Evolutionary conservation across 2,888 invertebrate genomes (phyloP).

Genomic region (Agriotes lineatus): DNA sequence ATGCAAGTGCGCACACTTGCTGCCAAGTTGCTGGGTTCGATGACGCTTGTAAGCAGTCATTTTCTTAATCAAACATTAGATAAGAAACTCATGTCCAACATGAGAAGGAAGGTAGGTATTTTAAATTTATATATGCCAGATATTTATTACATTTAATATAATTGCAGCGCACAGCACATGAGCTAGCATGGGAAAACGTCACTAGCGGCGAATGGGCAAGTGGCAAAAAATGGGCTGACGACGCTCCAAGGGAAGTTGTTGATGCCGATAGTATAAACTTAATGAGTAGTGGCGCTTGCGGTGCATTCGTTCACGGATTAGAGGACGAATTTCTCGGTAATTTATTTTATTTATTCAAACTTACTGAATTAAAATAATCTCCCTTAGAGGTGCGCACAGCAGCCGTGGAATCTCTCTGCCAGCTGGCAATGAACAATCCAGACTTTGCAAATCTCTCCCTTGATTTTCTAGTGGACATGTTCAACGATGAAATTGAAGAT

Average conservation of each 20-base stretch:
- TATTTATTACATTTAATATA: too few relatives aligned
- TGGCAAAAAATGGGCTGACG: constrained; percentile 90
- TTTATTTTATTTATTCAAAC: too few relatives aligned
- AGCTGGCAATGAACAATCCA: constrained; percentile 84
- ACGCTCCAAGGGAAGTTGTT: constrained; percentile 80
- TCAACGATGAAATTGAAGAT: constrained; percentile 99
- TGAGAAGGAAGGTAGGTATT: constrained; percentile 75
- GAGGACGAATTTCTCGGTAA: constrained; percentile 94
- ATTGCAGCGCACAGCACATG: constrained; percentile 85
- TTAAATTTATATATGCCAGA: too few relatives aligned
- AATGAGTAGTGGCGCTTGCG: constrained; percentile 95
- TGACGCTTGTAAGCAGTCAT: constrained; percentile 87
- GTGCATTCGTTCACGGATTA: constrained; percentile 97
- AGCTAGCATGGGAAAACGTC: constrained; percentile 85
- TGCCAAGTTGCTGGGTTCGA: constrained; percentile 86
- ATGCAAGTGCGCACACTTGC: constrained; percentile 89
- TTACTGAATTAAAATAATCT: too few relatives aligned
- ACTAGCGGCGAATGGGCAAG: constrained; percentile 92
- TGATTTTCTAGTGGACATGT: constrained; percentile 99
- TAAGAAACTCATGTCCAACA: constrained; percentile 96
- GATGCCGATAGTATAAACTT: constrained; percentile 82
- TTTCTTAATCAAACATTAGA: constrained; percentile 97
- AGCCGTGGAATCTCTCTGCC: constrained; percentile 93
- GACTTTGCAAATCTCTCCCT: constrained; percentile 90
- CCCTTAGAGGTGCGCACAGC: constrained; percentile 89